Evolutionary conservation across 2,888 invertebrate species (phyloP).

Genomic region (Stenotaenia linearis): DNA sequence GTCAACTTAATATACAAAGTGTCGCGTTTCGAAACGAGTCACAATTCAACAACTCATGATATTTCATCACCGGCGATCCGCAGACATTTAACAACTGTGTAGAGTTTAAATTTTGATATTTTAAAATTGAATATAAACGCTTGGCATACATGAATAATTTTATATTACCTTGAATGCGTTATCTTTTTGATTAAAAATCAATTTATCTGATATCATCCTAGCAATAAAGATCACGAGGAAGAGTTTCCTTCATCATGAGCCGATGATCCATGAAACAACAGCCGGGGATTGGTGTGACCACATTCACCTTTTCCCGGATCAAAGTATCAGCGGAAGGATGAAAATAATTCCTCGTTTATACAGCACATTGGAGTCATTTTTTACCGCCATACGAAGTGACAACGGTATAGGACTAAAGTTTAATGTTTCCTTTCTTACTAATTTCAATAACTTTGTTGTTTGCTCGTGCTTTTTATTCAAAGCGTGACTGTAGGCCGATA

Average conservation of each 20-base stretch:
- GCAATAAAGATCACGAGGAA: background rate
- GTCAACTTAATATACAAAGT: background rate
- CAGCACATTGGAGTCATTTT: no score
- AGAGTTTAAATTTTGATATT: no score
- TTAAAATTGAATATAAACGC: no score
- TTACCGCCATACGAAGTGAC: background rate
- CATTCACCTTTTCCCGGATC: background rate
- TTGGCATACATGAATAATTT: no score
- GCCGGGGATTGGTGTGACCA: background rate
- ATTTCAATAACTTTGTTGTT: slow-evolving; percentile 19
- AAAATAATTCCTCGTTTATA: background rate
- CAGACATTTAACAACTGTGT: background rate
- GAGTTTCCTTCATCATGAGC: background rate
- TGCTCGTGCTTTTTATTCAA: slow-evolving; percentile 3
- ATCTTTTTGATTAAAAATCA: background rate
- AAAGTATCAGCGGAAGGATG: background rate
- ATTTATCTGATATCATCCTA: background rate
- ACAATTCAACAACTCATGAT: background rate
- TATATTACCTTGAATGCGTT: no score
- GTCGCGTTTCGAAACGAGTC: background rate
- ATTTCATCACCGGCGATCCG: background rate
- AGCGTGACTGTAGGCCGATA: slow-evolving; percentile 24
- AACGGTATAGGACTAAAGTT: background rate
- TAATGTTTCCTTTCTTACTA: background rate
- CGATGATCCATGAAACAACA: slow-evolving; percentile 17